Evolutionary conservation across 2,113 vertebrate genomes (phyloP), one percentile per base, ranked within the genome.

Genomic region (Ancistrus triradiatus): DNA sequence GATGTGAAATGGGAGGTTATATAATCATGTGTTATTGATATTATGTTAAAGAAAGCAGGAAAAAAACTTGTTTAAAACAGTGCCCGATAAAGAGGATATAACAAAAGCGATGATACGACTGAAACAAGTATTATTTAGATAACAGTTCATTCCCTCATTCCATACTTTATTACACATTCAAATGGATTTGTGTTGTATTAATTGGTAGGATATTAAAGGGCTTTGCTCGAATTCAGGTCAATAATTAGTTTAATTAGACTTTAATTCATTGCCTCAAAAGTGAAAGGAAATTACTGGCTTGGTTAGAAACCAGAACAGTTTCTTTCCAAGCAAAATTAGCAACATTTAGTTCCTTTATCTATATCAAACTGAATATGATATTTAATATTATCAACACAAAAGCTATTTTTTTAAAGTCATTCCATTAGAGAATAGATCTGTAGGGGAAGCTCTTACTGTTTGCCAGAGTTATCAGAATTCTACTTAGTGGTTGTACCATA

Each of bases 221-320:
- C 38, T 49, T 52, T 27, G 59, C 52, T 40, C 53, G 53, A 59
- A 64, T 42, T 25, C 48, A 24, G 61, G 50, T 53, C 27, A 21
- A 3, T 55, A 50, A 69, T 69, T 62, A 38, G 42, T 62, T 69
- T 48, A 50, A 61, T 69, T 69, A 19, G 37, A 64, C 27, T 52
- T 72, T 47, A 28, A 72, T 9, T 49, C 27, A 63, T 38, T 67
- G 63, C 63, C 37, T 67, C 27, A 42, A 72, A 72, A 67, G n/a
- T 61, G 43, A 14, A 17, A 35, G 31, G n/a, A 43, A 62, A 33
- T 57, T 5, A 61, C 60, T 50, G 17, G 13, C 28, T 43, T 13
- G 7, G 6, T 8, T 43, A 13, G 10, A 57, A 62, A 38, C 49
- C 25, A 50, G 35, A 62, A 21, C 13, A 57, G 13, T 21, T n/a